phyloP scores from a whole-genome alignment of 2,888 invertebrate species.

The Drosophila testacea region DNA sequence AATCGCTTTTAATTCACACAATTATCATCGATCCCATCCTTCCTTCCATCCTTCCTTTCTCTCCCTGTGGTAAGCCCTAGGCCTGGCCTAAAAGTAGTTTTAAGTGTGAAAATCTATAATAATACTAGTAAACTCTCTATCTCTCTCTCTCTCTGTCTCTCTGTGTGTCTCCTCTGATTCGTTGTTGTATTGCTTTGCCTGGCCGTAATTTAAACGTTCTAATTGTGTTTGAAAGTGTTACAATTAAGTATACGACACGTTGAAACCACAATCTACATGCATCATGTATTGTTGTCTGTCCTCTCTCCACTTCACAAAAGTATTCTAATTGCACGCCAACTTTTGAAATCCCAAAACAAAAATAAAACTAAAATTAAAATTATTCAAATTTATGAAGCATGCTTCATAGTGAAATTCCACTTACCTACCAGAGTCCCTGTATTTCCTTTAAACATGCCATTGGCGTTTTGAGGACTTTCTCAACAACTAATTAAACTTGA shows the following conservation, averaged over 20 bases:
- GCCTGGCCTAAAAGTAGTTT: conserved; percentile 25
- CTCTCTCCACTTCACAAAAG: not conserved
- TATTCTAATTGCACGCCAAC: conserved; percentile 54
- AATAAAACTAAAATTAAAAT: not conserved
- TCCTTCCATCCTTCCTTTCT: not conserved
- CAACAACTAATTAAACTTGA: conserved; percentile 26
- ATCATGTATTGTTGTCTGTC: conserved; percentile 16
- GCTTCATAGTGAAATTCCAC: not conserved
- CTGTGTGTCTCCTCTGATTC: conserved; percentile 40
- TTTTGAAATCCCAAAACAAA: not conserved
- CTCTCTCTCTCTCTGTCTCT: conserved; percentile 29
- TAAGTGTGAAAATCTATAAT: conserved; percentile 33
- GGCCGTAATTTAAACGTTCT: conserved; percentile 83
- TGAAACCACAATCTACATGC: conserved; percentile 35
- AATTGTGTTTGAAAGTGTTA: conserved; percentile 65
- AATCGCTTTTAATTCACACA: conserved; percentile 23
- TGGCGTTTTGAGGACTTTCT: conserved; percentile 15
- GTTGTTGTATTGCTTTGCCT: conserved; percentile 86
- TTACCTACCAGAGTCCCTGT: not conserved
- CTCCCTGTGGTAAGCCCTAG: not conserved
- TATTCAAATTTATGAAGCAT: conserved; percentile 8
- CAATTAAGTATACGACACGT: conserved; percentile 67
- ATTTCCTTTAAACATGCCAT: not conserved
- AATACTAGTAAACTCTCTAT: conserved; percentile 16
- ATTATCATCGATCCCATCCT: conserved; percentile 5